These are phyloP conservation scores for Lissocephala sabroskyi DNA, from an alignment of 2,888 invertebrate species.

Conservation along the genomic window DNA sequence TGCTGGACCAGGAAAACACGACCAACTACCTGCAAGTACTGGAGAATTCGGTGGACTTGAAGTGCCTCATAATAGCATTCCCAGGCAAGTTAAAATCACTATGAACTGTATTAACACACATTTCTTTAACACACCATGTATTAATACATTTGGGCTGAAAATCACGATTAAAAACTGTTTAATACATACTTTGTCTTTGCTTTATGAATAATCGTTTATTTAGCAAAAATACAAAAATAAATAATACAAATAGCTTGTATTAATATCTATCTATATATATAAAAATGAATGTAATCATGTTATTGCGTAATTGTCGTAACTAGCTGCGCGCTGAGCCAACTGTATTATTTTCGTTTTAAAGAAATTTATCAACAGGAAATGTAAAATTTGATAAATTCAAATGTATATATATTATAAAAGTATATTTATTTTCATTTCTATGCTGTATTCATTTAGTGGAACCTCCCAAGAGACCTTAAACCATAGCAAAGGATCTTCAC, in stretches of 20 bases:
- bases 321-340: too few relatives aligned
- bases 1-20: conserved; percentile 58
- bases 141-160: not conserved
- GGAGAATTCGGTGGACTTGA: conserved; percentile 67
- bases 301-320: too few relatives aligned
- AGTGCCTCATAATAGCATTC: conserved; percentile 66
- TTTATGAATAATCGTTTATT: not conserved
- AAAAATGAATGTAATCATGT: too few relatives aligned
- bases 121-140: not conserved
- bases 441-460: conserved; percentile 76
- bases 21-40: conserved; percentile 18
- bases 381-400: too few relatives aligned
- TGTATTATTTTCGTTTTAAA: too few relatives aligned
- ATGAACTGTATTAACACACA: too few relatives aligned
- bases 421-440: too few relatives aligned
- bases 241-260: not conserved
- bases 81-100: conserved; percentile 58
- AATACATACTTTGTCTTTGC: not conserved
- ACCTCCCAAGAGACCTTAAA: conserved; percentile 77
- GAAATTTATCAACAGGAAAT: too few relatives aligned
- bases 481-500: conserved; percentile 76
- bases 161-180: not conserved
- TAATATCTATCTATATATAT: not conserved
- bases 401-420: too few relatives aligned
- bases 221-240: not conserved